A percentile compares a stretch with the other conserved stretches of the same genome.
These are phyloP conservation scores for Atherinosoma microstoma DNA, from an alignment of 2,797 vertebrate genomes.

Conservation along the genomic window DNA sequence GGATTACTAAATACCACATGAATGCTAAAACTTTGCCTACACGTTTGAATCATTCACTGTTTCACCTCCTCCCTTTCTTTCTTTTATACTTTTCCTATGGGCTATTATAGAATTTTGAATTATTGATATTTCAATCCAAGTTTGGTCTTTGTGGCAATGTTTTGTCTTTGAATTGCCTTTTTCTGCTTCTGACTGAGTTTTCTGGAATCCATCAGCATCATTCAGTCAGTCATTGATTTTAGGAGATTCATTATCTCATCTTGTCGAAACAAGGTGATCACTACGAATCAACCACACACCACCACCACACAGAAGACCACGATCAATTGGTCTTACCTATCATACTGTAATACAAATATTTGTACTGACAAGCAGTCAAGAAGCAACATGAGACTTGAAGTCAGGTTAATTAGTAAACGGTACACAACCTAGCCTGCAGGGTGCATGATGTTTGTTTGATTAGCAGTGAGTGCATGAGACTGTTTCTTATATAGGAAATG, in stretches of 20 bases:
- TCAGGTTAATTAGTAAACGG: conserved; percentile 35
- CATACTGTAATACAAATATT: conserved; percentile 28
- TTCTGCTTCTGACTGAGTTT: conserved; percentile 31
- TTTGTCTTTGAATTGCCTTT: conserved; percentile 28
- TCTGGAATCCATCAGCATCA: conserved; percentile 51
- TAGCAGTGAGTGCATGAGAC: conserved; percentile 23
- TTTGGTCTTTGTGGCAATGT: conserved; percentile 21
- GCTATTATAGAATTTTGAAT: conserved; percentile 18
- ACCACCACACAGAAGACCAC: conserved; percentile 12
- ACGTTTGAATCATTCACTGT: conserved; percentile 1
- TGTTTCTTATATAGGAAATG: conserved; percentile 12
- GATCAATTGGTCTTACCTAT: conserved; percentile 13
- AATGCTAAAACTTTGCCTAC: conserved; percentile 17
- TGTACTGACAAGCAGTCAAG: conserved; percentile 27
- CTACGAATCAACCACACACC: conserved; percentile 29
- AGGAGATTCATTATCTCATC: conserved; percentile 48
- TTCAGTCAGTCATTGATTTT: conserved; percentile 54
- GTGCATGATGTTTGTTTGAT: conserved; percentile 28
- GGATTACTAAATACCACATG: conserved; percentile 14
- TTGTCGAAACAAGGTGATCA: conserved; percentile 41
- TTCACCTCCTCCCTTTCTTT: conserved; percentile 1
- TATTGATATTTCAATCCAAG: conserved; percentile 18
- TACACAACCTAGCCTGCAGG: conserved; percentile 25
- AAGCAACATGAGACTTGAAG: conserved; percentile 1
- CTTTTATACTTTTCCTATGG: background rate